Base-by-base conservation (phyloP, 2,888 invertebrate genomes). In the Cremastobaeus sp. region DNA sequence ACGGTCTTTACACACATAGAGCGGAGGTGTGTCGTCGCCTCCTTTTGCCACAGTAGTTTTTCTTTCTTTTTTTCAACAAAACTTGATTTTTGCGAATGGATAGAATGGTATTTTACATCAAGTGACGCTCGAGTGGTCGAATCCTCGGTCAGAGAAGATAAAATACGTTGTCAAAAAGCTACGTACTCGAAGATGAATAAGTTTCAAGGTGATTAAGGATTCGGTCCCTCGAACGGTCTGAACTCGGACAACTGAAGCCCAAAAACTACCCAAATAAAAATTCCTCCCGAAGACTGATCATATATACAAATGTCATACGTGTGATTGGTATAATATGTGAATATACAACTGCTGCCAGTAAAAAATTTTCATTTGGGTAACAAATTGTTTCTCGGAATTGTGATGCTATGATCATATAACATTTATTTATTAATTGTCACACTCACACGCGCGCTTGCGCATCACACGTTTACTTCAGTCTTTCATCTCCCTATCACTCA, bases 1-100 rank as follows among this genome's bases (percentile, higher is more conserved):
- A 86, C 85, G 86, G 82, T 83, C 86, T 84, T 86, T 87, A 86
- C 84, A 86, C 87, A 86, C 86, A 86, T 86, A 85, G 82, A 86
- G 82, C 80, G 81, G 84, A 83, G 83, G 74, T 55, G 80, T 79
- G n/a, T 83, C 74, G 79, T 81, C 78, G 76, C 79, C 77, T 79
- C 80, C 78, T 76, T 64, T 83, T 82, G 82, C 81, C 84, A 85
- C 81, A 82, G 80, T 84, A 83, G 72, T 77, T 84, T 81, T 70
- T 78, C 6, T 14, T 48, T 65, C 32, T 28, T 32, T n/a, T 11
- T 35, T 25, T 20, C 18, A 85, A 81, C 75, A 78, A 83, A 85
- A 84, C 50, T 30, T 60, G 39, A 52, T 64, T 55, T 48, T 74
- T 68, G 65, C 52, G 37, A 69, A 70, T 52, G 32, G 34, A 73